These are phyloP conservation scores for Mormyrus proboscirostris DNA, from an alignment of 2,797 vertebrate species.

Conservation along the genomic window DNA sequence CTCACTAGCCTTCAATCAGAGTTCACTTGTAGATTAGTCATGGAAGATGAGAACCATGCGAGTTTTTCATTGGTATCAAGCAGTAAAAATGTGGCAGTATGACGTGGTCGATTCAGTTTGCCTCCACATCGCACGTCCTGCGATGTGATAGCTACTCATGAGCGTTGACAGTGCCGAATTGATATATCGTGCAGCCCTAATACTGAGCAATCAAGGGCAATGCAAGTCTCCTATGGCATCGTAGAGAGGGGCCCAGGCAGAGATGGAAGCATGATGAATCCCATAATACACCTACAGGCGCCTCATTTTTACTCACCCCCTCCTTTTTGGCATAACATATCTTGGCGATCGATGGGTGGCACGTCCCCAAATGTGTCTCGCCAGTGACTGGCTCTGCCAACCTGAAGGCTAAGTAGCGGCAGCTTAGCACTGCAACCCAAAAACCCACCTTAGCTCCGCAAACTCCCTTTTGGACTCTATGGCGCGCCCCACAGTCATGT, in stretches of 20 bases:
- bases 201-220: not conserved
- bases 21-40: not conserved
- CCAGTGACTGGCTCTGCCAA: slow-evolving; percentile 27
- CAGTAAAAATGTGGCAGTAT: not conserved
- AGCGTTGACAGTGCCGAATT: not conserved
- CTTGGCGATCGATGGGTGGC: slow-evolving; percentile 21
- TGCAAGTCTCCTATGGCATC: not conserved
- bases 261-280: not conserved
- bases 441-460: not conserved
- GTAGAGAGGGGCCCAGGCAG: not conserved
- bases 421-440: not conserved
- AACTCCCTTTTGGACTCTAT: not conserved
- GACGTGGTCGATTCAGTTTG: not conserved
- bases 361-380: slow-evolving; percentile 28
- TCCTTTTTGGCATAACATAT: slow-evolving; percentile 1
- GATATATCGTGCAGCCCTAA: not conserved
- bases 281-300: slow-evolving; percentile 1
- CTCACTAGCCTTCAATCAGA: not conserved
- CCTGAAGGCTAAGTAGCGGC: slow-evolving; percentile 16
- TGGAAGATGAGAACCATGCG: not conserved
- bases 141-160: not conserved
- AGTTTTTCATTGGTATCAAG: not conserved
- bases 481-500: not conserved
- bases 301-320: not conserved
- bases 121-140: not conserved